These are phyloP conservation scores for Malachius bipustulatus DNA, from an alignment of 2,888 invertebrate species.

Conservation along the genomic window DNA sequence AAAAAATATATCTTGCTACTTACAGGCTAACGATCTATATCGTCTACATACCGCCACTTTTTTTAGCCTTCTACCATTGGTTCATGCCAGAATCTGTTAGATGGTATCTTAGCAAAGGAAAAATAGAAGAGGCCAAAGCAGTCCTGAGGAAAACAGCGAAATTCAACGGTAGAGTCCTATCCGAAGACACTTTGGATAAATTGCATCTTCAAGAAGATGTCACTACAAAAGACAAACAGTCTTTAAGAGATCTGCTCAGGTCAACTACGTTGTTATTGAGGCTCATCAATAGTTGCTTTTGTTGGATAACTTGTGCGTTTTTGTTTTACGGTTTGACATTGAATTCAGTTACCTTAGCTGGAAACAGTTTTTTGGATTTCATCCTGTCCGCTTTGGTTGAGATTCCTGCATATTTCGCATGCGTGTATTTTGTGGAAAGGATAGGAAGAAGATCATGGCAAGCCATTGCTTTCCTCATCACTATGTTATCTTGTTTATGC, in stretches of 20 bases:
- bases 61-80: constrained; percentile 55
- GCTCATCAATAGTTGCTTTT: constrained; percentile 54
- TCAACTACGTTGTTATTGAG: constrained; percentile 43
- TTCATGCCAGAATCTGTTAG: constrained; percentile 60
- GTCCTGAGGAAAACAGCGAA: constrained; percentile 50
- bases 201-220: background rate
- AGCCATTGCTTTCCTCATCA: constrained; percentile 48
- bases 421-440: constrained; percentile 49
- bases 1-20: constrained; percentile 10
- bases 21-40: constrained; percentile 31
- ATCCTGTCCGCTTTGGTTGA: constrained; percentile 55
- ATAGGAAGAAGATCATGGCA: constrained; percentile 53
- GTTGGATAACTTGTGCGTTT: constrained; percentile 68
- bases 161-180: constrained; percentile 41
- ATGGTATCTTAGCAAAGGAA: constrained; percentile 58
- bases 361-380: constrained; percentile 66
- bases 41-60: constrained; percentile 53
- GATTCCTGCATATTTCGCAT: constrained; percentile 58
- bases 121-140: constrained; percentile 42
- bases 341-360: constrained; percentile 61
- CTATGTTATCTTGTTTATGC: constrained; percentile 46
- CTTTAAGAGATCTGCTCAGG: constrained; percentile 38
- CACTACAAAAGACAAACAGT: constrained; percentile 16
- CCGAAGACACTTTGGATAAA: constrained; percentile 29
- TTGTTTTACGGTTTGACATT: constrained; percentile 71